Conservation (phyloP, 2,888 invertebrate genomes). For the Rhyacophila evoluta region DNA sequence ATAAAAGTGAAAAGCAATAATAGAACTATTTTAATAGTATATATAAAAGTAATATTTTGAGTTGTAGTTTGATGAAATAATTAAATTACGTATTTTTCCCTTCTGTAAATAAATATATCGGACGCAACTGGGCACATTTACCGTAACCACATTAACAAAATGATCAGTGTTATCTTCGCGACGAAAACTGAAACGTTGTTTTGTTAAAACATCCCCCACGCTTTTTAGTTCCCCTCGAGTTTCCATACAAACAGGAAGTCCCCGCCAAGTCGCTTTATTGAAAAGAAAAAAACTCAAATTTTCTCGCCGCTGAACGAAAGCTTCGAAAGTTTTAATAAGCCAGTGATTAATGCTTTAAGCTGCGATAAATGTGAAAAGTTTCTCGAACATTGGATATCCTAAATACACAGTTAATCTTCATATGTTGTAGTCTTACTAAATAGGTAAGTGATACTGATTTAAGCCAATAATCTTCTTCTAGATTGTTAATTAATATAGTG, state of each 20-base stretch:
- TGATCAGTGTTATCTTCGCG: not conserved
- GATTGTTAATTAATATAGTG: too few species aligned
- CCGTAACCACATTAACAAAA: not conserved
- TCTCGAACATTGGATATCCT: not conserved
- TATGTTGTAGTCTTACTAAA: not conserved
- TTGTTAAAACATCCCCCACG: not conserved
- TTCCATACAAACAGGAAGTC: constrained; percentile 29
- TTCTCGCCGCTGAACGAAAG: not conserved
- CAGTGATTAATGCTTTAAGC: too few species aligned
- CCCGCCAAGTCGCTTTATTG: not conserved
- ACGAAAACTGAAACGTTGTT: not conserved
- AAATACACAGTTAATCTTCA: not conserved
- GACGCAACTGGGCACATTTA: not conserved
- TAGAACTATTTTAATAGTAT: too few species aligned
- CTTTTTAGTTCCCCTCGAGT: constrained; percentile 26
- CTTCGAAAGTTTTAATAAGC: not conserved
- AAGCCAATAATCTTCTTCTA: too few species aligned
- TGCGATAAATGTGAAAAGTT: not conserved
- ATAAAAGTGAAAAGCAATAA: too few species aligned
- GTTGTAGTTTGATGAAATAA: not conserved
- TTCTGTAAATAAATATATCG: not conserved
- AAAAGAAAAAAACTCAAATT: not conserved
- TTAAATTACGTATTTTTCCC: not conserved
- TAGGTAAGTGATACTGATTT: too few species aligned
- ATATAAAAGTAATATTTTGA: too few species aligned